phyloP scores from a whole-genome alignment of 2,797 vertebrate genomes.

The Diplodus puntazzo region DNA sequence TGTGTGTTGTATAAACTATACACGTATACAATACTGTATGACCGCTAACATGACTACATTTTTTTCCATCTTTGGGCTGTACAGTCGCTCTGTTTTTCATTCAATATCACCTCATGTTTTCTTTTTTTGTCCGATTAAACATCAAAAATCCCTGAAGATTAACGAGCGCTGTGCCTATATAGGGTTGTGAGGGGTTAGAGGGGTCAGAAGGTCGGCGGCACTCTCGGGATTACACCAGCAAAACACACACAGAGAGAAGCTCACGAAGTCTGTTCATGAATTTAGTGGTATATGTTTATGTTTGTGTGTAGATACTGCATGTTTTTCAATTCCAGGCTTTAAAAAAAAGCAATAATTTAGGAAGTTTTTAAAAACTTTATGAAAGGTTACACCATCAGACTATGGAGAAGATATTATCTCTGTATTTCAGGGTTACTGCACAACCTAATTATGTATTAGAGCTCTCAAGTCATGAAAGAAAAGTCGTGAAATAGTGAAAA shows the following conservation, averaged over 20 bases:
- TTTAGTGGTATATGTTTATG: background rate
- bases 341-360: background rate
- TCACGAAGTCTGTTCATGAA: background rate
- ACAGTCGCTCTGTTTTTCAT: conserved; percentile 27
- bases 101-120: conserved; percentile 56
- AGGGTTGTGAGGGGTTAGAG: conserved; percentile 23
- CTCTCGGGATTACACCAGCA: conserved; percentile 58
- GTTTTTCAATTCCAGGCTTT: background rate
- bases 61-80: background rate
- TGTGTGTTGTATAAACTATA: background rate
- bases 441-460: background rate
- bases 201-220: conserved; percentile 58
- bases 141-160: conserved; percentile 60
- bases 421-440: background rate
- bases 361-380: too few species aligned
- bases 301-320: background rate
- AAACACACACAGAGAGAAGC: conserved; percentile 16
- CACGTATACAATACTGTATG: too few species aligned
- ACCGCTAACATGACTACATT: background rate
- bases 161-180: conserved; percentile 27
- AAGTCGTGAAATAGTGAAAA: too few species aligned
- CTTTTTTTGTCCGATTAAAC: conserved; percentile 53
- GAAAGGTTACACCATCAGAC: background rate
- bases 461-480: background rate
- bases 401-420: background rate